Percentiles rank a stretch among this genome's conserved stretches.
These are phyloP conservation scores for Drosophila ambigua DNA, from an alignment of 1,140 invertebrate species.

Conservation along the genomic window DNA sequence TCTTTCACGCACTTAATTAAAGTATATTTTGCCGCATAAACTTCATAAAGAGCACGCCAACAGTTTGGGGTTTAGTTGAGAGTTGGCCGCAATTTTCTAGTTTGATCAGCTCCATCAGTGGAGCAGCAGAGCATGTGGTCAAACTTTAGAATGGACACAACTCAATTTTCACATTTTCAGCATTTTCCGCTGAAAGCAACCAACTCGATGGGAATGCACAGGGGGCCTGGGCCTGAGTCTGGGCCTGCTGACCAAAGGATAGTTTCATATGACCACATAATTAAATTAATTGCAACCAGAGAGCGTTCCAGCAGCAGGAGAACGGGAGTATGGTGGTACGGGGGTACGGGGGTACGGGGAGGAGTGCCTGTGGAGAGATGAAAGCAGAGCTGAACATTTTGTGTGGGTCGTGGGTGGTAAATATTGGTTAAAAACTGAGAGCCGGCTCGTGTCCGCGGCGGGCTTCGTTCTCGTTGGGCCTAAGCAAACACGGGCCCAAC, in stretches of 20 bases:
- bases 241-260: constrained; percentile 29
- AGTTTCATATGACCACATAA: constrained; percentile 74
- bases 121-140: constrained; percentile 35
- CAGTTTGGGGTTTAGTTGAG: constrained; percentile 30
- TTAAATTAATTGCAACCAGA: constrained; percentile 77
- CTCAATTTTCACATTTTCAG: constrained; percentile 72
- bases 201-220: constrained; percentile 38
- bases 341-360: too few species aligned
- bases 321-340: too few species aligned
- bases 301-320: constrained; percentile 21
- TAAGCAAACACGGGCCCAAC: constrained; percentile 36
- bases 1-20: neutral
- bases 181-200: constrained; percentile 72
- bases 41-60: neutral
- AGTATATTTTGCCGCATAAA: neutral
- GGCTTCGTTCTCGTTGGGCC: constrained; percentile 1
- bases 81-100: constrained; percentile 51
- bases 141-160: constrained; percentile 44
- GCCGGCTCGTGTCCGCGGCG: constrained; percentile 35
- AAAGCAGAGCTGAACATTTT: constrained; percentile 14
- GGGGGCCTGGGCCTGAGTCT: constrained; percentile 3
- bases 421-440: constrained; percentile 49
- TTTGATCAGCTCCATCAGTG: constrained; percentile 44
- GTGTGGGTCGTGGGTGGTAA: constrained; percentile 27
- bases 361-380: neutral